Percentiles rank a stretch among this genome's conserved stretches.
phyloP scores from a whole-genome alignment of 2,113 vertebrate species.

The Coreoperca whiteheadi region DNA sequence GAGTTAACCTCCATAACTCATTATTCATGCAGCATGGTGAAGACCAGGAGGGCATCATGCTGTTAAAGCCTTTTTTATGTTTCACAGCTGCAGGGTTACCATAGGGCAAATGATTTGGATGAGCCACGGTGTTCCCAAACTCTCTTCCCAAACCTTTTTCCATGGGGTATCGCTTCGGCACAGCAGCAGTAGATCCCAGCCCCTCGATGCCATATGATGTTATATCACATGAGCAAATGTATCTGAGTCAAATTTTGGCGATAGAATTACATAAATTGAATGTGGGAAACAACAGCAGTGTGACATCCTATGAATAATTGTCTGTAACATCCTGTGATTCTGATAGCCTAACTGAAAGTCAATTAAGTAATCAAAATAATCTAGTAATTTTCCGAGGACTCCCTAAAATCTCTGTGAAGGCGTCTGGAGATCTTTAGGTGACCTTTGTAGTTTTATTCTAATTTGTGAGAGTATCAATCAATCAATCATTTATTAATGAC shows the following conservation, averaged over 20 bases:
- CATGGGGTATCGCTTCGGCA: neutral
- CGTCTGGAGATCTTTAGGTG: neutral
- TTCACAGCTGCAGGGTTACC: slow-evolving; percentile 62
- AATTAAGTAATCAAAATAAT: neutral
- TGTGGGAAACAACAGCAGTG: neutral
- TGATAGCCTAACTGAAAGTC: neutral
- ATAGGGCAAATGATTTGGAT: slow-evolving; percentile 50
- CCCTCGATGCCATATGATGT: slow-evolving; percentile 15
- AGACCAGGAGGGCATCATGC: slow-evolving; percentile 39
- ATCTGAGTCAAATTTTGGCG: neutral
- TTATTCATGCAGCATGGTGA: slow-evolving; percentile 1
- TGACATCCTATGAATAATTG: neutral
- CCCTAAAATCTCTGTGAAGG: neutral
- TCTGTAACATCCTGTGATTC: neutral
- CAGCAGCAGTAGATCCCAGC: slow-evolving; percentile 13
- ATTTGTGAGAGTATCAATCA: neutral
- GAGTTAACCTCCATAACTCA: slow-evolving; percentile 4
- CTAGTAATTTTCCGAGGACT: neutral
- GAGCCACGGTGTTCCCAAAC: slow-evolving; percentile 31
- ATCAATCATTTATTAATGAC: too few relatives aligned
- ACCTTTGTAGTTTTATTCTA: neutral
- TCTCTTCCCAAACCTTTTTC: slow-evolving; percentile 21
- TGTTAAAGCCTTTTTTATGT: slow-evolving; percentile 52
- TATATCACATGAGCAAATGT: neutral
- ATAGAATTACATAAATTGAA: slow-evolving; percentile 12